Evolutionary conservation across 2,888 invertebrate species (phyloP), one percentile per base, ranked within the genome.

Genomic region (Tiliacea citrago): DNA sequence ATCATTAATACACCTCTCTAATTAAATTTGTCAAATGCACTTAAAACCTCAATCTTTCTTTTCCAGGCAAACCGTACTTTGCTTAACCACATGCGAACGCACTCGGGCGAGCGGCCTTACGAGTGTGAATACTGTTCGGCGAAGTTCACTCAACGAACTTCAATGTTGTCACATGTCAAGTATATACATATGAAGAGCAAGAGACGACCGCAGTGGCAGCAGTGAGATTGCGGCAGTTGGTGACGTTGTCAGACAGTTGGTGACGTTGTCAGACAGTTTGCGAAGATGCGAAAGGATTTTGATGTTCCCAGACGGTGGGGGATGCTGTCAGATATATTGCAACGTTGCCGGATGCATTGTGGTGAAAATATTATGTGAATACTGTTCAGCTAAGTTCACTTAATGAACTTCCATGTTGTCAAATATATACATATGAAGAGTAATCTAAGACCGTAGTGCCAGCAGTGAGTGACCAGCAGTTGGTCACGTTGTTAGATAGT

Each of bases 61-160:
- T 82, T 77, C 2, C 85, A 90, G 90, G 87, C 81, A 0, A 90
- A 88, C 45, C 83, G 83, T 0, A 84, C 81, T 1, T 76, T 88
- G 1, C 69, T 72, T 0, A 91, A 90, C 24, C 92, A 92, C 72
- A 86, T 92, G n/a, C 77, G 89, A 0, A 91, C 89, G 0, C 92
- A 92, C 75, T 91, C 92, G 0, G 92, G 93, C 39, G 92, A 92
- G 62, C 79, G 91, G 0, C 92, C 92, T 0, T 90, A 85, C 80
- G 84, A 85, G 10, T 92, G 92, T 53, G 79, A 84, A 6, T 70
- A 75, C n/a, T 85, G 85, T 85, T 89, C 90, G 0, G 88, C 92
- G 0, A 83, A 86, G 53, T 94, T 94, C 85, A 87, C 90, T 16
- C 93, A 94, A 77, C 88, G 90, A 60, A 90, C 93, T 1, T 91